Conservation (phyloP, 1,140 invertebrate genomes). For the Diabrotica virgifera region DNA sequence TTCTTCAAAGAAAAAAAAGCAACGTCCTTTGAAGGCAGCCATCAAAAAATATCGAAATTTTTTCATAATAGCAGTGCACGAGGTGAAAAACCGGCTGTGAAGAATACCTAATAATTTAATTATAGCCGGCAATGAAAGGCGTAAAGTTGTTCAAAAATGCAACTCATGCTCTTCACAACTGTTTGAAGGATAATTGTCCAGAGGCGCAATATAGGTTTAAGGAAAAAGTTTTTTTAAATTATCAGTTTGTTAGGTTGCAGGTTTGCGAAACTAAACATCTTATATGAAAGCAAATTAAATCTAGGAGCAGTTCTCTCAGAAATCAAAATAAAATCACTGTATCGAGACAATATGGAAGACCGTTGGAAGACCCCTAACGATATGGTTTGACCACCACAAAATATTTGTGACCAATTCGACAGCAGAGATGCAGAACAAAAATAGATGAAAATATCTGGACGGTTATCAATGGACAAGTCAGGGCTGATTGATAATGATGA, state of each 20-base stretch:
- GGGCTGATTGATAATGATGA: too few species aligned
- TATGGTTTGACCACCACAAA: too few species aligned
- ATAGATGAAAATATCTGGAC: too few species aligned
- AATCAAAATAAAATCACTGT: neutral
- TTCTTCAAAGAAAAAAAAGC: neutral
- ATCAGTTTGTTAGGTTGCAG: neutral
- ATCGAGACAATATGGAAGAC: neutral
- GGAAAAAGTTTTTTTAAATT: too few species aligned
- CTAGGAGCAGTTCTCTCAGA: neutral
- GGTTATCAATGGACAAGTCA: too few species aligned
- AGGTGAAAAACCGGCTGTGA: constrained; percentile 3
- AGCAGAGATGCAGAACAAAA: too few species aligned
- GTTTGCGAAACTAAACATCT: neutral
- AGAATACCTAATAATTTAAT: constrained; percentile 24
- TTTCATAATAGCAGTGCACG: neutral
- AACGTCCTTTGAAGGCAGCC: neutral
- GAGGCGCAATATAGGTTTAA: too few species aligned
- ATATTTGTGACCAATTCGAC: too few species aligned
- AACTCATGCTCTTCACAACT: constrained; percentile 9
- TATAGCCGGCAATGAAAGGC: constrained; percentile 18
- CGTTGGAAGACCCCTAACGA: too few species aligned
- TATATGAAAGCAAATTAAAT: neutral
- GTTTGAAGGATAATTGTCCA: neutral
- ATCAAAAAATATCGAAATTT: neutral
- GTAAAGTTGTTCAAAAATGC: constrained; percentile 21